These are phyloP conservation scores for Rousettus leschenaultii DNA, from an alignment of 2,113 vertebrate genomes.

Conservation along the genomic window DNA sequence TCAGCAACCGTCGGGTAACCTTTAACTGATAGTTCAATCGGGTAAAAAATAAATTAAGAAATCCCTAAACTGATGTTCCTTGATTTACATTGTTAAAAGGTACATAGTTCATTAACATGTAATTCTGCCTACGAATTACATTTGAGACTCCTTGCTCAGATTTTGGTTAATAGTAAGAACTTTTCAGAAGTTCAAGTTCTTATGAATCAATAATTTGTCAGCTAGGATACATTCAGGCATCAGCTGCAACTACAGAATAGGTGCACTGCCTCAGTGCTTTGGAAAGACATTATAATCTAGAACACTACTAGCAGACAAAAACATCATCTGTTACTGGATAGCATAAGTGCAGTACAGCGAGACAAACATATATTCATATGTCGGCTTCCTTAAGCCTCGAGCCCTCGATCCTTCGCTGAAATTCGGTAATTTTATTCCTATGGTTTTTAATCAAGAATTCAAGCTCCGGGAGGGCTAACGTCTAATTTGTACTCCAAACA, in stretches of 20 bases:
- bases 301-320: slow-evolving; percentile 48
- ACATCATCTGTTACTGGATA: slow-evolving; percentile 12
- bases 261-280: slow-evolving; percentile 18
- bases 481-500: slow-evolving; percentile 35
- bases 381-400: slow-evolving; percentile 42
- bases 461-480: slow-evolving; percentile 49
- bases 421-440: neutral
- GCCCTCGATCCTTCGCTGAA: neutral
- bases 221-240: slow-evolving; percentile 49
- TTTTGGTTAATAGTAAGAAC: slow-evolving; percentile 64
- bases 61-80: slow-evolving; percentile 64
- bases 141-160: slow-evolving; percentile 53
- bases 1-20: slow-evolving; percentile 57
- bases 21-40: slow-evolving; percentile 47
- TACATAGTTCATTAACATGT: slow-evolving; percentile 62
- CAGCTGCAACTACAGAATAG: slow-evolving; percentile 62
- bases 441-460: slow-evolving; percentile 47
- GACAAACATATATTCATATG: slow-evolving; percentile 47
- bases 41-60: slow-evolving; percentile 62
- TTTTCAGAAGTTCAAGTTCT: slow-evolving; percentile 67
- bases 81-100: slow-evolving; percentile 67
- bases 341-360: slow-evolving; percentile 7
- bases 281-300: slow-evolving; percentile 39
- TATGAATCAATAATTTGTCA: slow-evolving; percentile 33
- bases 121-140: slow-evolving; percentile 62